Evolutionary conservation across 2,113 vertebrate species (phyloP).

Genomic region (Syngnathoides biaculeatus): DNA sequence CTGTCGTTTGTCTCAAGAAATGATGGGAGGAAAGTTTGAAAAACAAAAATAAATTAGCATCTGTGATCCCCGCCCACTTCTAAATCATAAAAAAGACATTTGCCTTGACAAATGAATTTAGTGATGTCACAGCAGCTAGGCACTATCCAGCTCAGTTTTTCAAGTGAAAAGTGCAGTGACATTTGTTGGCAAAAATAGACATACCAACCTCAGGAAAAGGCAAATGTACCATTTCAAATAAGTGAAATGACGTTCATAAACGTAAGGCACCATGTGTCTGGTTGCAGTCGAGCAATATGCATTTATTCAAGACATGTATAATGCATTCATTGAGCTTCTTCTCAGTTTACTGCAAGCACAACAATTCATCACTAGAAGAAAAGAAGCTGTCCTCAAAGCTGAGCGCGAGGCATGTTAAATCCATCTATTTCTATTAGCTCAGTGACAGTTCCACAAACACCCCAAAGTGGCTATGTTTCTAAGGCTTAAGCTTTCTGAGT

Average conservation of each 20-base stretch:
- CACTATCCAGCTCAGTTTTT: background rate
- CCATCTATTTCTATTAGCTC: constrained; percentile 47
- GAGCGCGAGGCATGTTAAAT: constrained; percentile 50
- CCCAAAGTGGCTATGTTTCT: constrained; percentile 18
- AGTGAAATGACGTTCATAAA: constrained; percentile 34
- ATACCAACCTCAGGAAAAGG: background rate
- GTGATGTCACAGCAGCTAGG: constrained; percentile 9
- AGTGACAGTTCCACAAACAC: constrained; percentile 37
- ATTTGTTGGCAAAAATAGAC: constrained; percentile 3
- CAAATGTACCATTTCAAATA: constrained; percentile 29
- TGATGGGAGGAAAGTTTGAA: background rate
- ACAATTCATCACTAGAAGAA: constrained; percentile 46
- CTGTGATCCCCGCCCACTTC: constrained; percentile 23
- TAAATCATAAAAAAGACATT: constrained; percentile 17
- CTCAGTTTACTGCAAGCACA: constrained; percentile 35
- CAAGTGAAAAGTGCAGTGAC: background rate
- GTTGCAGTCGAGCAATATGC: constrained; percentile 27
- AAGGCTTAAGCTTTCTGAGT: constrained; percentile 39
- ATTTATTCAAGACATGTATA: constrained; percentile 47
- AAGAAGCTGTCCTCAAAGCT: constrained; percentile 37
- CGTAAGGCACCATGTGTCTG: constrained; percentile 1
- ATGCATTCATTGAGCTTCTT: constrained; percentile 48
- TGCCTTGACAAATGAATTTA: constrained; percentile 22
- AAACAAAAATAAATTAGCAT: constrained; percentile 12
- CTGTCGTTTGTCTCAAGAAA: no score